Percentiles rank a stretch among this genome's conserved stretches.
phyloP scores from a whole-genome alignment of 1,140 invertebrate species.

The Artemia franciscana region DNA sequence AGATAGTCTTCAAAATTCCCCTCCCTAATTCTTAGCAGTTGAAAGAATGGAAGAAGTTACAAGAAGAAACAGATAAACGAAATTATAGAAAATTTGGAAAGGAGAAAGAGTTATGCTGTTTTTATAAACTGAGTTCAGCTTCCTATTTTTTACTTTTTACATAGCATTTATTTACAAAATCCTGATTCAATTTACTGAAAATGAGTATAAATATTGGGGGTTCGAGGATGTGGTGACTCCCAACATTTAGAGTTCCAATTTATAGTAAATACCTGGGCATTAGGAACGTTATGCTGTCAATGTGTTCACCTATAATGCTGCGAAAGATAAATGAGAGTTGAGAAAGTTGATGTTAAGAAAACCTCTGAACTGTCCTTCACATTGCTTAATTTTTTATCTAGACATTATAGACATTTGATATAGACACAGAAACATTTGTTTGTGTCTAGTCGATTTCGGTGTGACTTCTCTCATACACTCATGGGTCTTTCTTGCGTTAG shows the following conservation, averaged over 20 bases:
- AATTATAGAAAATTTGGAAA: constrained; percentile 88
- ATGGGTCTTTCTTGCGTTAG: too few species aligned
- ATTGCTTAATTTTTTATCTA: too few species aligned
- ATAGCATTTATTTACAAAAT: constrained; percentile 94
- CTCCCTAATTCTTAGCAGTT: constrained; percentile 89
- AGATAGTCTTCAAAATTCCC: constrained; percentile 85
- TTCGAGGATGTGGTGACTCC: constrained; percentile 93
- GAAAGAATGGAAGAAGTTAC: constrained; percentile 92
- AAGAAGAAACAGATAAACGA: constrained; percentile 92
- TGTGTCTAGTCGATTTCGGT: too few species aligned
- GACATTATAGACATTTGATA: too few species aligned
- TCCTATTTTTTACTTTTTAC: constrained; percentile 88
- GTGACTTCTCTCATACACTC: too few species aligned
- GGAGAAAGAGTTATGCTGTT: constrained; percentile 97
- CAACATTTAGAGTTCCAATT: constrained; percentile 87
- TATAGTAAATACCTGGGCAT: constrained; percentile 95
- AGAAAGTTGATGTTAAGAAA: too few species aligned
- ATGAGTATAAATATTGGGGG: constrained; percentile 74
- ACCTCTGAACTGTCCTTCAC: constrained; percentile 98
- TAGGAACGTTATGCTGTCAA: constrained; percentile 78
- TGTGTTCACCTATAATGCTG: constrained; percentile 24
- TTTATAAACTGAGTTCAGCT: constrained; percentile 91
- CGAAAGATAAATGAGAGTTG: constrained; percentile 90
- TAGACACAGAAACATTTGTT: too few species aligned
- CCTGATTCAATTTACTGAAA: constrained; percentile 60